Percentiles rank a stretch among this genome's conserved stretches.
Conservation (phyloP, 2,113 vertebrate genomes). For the Cathartes aura region DNA sequence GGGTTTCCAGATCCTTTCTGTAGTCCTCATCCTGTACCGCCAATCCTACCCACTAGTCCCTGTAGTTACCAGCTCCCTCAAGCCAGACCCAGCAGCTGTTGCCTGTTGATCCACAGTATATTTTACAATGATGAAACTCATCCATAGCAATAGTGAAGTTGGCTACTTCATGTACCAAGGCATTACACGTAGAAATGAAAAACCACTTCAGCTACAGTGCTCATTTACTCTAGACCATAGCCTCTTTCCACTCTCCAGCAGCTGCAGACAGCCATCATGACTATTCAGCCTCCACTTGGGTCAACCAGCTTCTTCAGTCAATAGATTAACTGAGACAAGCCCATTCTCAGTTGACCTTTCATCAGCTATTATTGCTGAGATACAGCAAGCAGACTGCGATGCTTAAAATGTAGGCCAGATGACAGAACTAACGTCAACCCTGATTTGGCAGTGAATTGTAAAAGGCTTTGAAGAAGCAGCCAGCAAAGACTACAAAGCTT, state of each 20-base stretch:
- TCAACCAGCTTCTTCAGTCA: background rate
- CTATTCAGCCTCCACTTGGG: background rate
- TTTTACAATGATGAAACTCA: background rate
- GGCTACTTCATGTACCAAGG: background rate
- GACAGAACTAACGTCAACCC: background rate
- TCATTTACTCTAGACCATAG: background rate
- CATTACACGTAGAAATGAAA: background rate
- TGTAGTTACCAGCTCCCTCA: background rate
- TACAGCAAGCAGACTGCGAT: background rate
- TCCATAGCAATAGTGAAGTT: rapidly evolving
- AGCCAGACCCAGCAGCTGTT: background rate
- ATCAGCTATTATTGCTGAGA: background rate
- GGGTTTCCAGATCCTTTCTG: background rate
- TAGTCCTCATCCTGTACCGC: background rate
- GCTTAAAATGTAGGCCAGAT: background rate
- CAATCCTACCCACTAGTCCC: background rate
- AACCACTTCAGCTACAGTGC: background rate
- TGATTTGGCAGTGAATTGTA: background rate
- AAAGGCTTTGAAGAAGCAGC: constrained; percentile 27
- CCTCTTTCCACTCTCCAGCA: background rate
- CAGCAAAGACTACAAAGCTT: background rate
- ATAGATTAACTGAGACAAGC: background rate
- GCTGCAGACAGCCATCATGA: background rate
- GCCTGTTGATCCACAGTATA: background rate
- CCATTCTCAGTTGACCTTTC: background rate